These are phyloP conservation scores for Chrysoperla carnea DNA, from an alignment of 1,140 invertebrate species.

Conservation along the genomic window DNA sequence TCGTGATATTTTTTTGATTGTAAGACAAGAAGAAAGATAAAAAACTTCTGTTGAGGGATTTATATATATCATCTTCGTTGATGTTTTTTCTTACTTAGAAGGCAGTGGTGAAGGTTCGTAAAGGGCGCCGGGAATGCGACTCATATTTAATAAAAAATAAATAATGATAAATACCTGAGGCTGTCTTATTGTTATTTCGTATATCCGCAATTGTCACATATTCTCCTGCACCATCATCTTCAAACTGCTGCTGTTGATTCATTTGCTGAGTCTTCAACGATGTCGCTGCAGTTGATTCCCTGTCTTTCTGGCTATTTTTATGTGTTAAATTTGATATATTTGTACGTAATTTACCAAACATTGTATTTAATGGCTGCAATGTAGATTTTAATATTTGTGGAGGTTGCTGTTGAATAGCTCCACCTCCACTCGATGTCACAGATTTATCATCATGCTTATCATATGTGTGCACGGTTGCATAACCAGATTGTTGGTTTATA, in stretches of 20 bases:
- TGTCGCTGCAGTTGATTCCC: constrained; percentile 24
- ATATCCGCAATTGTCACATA: constrained; percentile 72
- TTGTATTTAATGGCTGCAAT: constrained; percentile 34
- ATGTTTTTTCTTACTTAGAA: too few species aligned
- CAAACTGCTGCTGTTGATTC: constrained; percentile 9
- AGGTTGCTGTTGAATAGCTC: constrained; percentile 9
- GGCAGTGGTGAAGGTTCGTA: constrained; percentile 1
- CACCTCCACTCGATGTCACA: constrained; percentile 18
- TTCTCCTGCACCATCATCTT: constrained; percentile 35
- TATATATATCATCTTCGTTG: too few species aligned
- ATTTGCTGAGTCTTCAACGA: constrained; percentile 10
- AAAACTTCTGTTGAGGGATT: too few species aligned
- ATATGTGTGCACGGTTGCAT: background rate
- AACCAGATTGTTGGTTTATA: background rate
- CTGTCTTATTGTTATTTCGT: constrained; percentile 51
- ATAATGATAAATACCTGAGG: constrained; percentile 29
- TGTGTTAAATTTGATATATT: constrained; percentile 31
- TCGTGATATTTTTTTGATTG: too few species aligned
- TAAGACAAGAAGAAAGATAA: too few species aligned
- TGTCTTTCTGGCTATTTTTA: constrained; percentile 23
- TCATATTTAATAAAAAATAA: constrained; percentile 16
- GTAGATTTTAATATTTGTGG: constrained; percentile 26
- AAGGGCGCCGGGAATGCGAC: too few species aligned
- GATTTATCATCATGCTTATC: constrained; percentile 1
- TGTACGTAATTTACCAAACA: constrained; percentile 42